Conservation (phyloP, 2,113 vertebrate genomes). For the Serinus canaria region DNA sequence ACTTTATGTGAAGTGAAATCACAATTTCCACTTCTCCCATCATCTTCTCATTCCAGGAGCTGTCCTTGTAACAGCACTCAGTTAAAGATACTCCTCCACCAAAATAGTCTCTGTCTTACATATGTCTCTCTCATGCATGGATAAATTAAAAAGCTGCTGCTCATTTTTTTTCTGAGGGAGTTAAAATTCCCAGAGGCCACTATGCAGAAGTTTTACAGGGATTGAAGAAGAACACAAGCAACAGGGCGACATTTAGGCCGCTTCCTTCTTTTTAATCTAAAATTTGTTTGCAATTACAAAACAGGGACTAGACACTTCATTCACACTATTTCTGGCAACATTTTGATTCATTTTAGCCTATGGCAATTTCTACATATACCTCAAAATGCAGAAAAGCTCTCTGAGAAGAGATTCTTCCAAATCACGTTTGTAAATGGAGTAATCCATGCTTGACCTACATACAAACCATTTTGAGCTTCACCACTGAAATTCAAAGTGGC, state of each 20-base stretch:
- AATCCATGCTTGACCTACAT: conserved; percentile 51
- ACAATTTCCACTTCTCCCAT: neutral
- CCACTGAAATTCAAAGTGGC: conserved; percentile 36
- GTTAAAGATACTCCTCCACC: neutral
- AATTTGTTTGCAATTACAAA: conserved; percentile 2
- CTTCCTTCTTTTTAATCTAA: conserved; percentile 15
- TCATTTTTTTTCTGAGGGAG: neutral
- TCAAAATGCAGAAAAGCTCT: conserved; percentile 16
- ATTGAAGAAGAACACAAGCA: neutral
- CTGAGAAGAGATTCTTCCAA: conserved; percentile 1
- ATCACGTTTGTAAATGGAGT: neutral
- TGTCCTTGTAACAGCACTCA: neutral
- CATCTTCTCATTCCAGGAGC: neutral
- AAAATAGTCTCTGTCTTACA: neutral
- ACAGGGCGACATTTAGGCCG: neutral
- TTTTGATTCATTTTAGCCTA: conserved; percentile 11
- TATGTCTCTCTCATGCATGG: neutral
- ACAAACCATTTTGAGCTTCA: neutral
- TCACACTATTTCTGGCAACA: neutral
- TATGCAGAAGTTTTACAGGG: neutral
- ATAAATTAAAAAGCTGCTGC: neutral
- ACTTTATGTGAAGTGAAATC: neutral
- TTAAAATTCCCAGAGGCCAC: neutral
- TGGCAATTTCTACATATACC: neutral
- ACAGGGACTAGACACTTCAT: neutral